Evolutionary conservation across 2,113 vertebrate genomes (phyloP), one percentile per base, ranked within the genome.

Genomic region (Cisticola juncidis): DNA sequence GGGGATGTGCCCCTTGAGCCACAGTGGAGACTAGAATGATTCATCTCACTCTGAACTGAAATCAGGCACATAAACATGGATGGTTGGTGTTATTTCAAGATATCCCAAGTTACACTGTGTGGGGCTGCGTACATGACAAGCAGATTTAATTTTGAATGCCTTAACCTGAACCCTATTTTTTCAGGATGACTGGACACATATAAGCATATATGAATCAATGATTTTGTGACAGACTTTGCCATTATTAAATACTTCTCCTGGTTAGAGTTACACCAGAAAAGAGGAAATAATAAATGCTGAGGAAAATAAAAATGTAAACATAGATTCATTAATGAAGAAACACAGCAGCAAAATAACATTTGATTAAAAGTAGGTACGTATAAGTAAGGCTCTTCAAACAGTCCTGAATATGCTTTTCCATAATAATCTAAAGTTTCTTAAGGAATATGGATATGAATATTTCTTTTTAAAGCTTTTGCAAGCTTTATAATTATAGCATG

Each of bases 61-160:
- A 82, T 15, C 25, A 72, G 29, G 25, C 28, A 40, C 35, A 29
- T 53, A 50, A 69, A 64, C 33, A 25, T 50, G 28, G 31, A 19
- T 54, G 58, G 16, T 12, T 56, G 5, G 10, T 51, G 14, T 40
- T 88, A 20, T 62, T 81, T 81, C 42, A 64, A 64, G 38, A 33
- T 38, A 53, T 36, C 11, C 25, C 15, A 56, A 45, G 26, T 21
- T 21, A 54, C 11, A 42, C 17, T 4, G 2, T 20, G 11, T 10
- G 9, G 15, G 28, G 9, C 24, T 73, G 14, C 8, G 35, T 35
- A 33, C 1, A 1, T 1, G 0, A 44, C 9, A 53, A 50, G 5
- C 11, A 83, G 72, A 48, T 47, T 42, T 47, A 62, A 57, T 74
- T 79, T 53, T 51, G 20, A 5, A 24, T 69, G 29, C 15, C 36